Evolutionary conservation across 1,140 invertebrate species (phyloP), one percentile per base, ranked within the genome.

Genomic region (Ostrea denselamellosa): DNA sequence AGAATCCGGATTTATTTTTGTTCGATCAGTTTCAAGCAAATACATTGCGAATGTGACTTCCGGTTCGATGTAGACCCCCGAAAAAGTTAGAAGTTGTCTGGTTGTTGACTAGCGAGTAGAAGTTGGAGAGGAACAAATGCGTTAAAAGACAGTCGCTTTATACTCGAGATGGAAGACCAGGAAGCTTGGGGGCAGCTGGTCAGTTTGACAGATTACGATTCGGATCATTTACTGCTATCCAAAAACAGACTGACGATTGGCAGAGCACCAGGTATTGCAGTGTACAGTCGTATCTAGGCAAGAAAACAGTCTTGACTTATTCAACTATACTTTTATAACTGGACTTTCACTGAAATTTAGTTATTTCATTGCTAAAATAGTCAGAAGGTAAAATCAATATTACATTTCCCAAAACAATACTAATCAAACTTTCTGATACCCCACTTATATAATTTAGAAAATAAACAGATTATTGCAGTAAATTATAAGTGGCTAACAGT

Each of bases 171-270:
- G 25, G 28, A 28, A 9, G 82, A 51, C 28, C 87, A 91, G 17
- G 86, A 89, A 17, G 54, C 86, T 22, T 94, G 93, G 93, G 92
- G 90, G 14, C 93, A 93, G 85, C 87, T 94, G 81, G 92, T 94
- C 68, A 92, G 90, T 83, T 54, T 91, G 34, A 94, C 91, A 62
- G 93, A 94, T 82, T 51, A 91, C 86, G 91, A 93, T 1, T 88
- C 89, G 10, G 86, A 91, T 14, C 92, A 92, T 28, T 82, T 92
- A 85, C 44, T 85, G 54, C 53, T 93, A n/a, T 83, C 34, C 7
- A 87, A 89, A 86, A 87, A 92, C 71, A 91, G 89, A 68, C 93
- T 93, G 88, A 87, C 87, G 0, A 92, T 94, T 71, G 93, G 93
- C 8, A 83, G 93, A 86, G 90, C 89, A 25, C 56, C 83, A 86